These are phyloP conservation scores for Blera fallax DNA, from an alignment of 2,888 invertebrate species.

Conservation along the genomic window DNA sequence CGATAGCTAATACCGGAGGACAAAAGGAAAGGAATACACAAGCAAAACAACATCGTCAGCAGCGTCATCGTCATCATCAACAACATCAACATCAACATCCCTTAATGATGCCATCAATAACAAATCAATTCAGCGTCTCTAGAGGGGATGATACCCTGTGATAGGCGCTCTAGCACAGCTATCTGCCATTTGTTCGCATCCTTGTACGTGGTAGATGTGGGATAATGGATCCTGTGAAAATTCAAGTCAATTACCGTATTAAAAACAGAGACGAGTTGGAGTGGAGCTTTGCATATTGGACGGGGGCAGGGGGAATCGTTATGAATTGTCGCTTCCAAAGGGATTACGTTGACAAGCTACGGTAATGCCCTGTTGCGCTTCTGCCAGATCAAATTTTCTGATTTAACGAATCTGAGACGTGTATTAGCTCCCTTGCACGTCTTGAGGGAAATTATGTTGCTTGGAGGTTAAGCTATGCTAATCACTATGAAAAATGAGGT, in stretches of 20 bases:
- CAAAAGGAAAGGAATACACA: not conserved
- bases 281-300: not conserved
- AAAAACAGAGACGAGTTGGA: not conserved
- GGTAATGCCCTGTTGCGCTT: too few species aligned
- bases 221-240: not conserved
- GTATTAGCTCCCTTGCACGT: too few species aligned
- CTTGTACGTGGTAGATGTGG: not conserved
- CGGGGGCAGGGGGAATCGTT: too few species aligned
- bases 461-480: too few species aligned
- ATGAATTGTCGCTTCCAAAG: too few species aligned
- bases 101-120: constrained; percentile 16
- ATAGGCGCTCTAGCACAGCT: not conserved
- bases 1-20: not conserved
- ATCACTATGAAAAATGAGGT: too few species aligned
- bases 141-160: not conserved
- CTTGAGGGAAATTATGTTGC: too few species aligned
- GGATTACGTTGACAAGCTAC: too few species aligned
- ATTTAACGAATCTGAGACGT: too few species aligned
- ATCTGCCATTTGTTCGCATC: too few species aligned
- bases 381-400: too few species aligned
- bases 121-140: not conserved
- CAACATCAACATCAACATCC: constrained; percentile 5
- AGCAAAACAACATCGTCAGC: not conserved
- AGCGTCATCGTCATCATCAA: not conserved
- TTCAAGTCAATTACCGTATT: constrained; percentile 20